Conservation (phyloP, 2,888 invertebrate species). For the Drosophila neoperkinsi region DNA sequence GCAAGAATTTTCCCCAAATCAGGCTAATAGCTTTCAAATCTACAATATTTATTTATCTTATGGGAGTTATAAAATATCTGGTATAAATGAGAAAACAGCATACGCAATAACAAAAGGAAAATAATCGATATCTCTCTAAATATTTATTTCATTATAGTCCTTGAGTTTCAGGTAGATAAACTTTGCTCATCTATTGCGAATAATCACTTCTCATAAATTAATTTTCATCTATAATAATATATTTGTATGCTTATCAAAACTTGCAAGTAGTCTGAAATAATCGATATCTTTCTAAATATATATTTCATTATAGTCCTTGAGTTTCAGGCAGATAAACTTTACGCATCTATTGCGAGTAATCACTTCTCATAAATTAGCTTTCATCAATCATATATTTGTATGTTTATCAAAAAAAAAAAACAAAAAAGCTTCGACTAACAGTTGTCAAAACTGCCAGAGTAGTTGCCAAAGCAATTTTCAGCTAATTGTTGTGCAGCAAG, state of each 20-base stretch:
- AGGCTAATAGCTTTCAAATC: background rate
- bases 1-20: background rate
- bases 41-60: background rate
- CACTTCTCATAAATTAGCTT: no score
- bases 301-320: background rate
- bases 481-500: conserved; percentile 20
- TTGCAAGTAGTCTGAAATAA: background rate
- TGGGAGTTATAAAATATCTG: background rate
- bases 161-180: background rate
- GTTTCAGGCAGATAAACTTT: background rate
- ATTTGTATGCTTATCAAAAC: background rate
- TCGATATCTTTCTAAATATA: background rate
- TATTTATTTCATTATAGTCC: background rate
- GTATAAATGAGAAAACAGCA: background rate
- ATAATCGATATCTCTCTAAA: background rate
- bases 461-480: conserved; percentile 9
- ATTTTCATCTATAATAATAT: background rate
- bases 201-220: background rate
- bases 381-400: background rate
- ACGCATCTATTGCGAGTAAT: background rate
- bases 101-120: background rate
- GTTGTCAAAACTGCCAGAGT: background rate
- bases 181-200: background rate
- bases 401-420: background rate
- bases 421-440: background rate